Conservation (phyloP, 1,140 invertebrate species). For the Megathymus violae region DNA sequence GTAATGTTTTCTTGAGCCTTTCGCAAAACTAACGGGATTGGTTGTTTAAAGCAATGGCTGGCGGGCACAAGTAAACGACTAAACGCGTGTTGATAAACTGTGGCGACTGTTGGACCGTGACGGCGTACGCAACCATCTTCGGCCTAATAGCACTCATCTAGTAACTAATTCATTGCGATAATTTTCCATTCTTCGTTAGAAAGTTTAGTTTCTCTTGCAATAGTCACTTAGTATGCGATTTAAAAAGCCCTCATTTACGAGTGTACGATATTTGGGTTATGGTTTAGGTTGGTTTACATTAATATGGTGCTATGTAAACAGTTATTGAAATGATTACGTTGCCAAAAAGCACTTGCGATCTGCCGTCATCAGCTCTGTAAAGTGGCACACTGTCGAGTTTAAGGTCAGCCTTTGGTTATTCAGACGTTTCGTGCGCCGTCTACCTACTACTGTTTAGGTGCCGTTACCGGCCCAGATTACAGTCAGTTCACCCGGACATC, state of each 20-base stretch:
- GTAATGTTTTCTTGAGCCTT: conserved; percentile 9
- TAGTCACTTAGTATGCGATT: conserved; percentile 9
- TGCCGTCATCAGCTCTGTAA: conserved; percentile 26
- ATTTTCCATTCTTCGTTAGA: conserved; percentile 38
- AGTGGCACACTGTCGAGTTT: conserved; percentile 54
- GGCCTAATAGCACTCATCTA: conserved; percentile 55
- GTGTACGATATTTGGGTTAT: not conserved
- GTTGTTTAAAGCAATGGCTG: conserved; percentile 45
- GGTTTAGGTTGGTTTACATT: not conserved
- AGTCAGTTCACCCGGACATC: conserved; percentile 55
- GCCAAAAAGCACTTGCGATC: conserved; percentile 37
- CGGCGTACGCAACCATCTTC: conserved; percentile 64
- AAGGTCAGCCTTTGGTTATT: conserved; percentile 64
- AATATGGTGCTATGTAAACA: not conserved
- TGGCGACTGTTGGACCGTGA: conserved; percentile 63
- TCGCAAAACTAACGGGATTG: conserved; percentile 40
- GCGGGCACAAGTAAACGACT: conserved; percentile 44
- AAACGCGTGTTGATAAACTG: conserved; percentile 56
- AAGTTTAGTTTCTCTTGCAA: conserved; percentile 31
- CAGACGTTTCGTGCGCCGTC: conserved; percentile 53
- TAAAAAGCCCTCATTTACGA: conserved; percentile 4
- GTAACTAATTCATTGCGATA: conserved; percentile 45
- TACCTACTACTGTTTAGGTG: conserved; percentile 66
- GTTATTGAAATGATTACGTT: conserved; percentile 1
- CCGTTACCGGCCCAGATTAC: conserved; percentile 75